phyloP scores from a whole-genome alignment of 2,888 invertebrate species.

The Neocrepidodera transversa region DNA sequence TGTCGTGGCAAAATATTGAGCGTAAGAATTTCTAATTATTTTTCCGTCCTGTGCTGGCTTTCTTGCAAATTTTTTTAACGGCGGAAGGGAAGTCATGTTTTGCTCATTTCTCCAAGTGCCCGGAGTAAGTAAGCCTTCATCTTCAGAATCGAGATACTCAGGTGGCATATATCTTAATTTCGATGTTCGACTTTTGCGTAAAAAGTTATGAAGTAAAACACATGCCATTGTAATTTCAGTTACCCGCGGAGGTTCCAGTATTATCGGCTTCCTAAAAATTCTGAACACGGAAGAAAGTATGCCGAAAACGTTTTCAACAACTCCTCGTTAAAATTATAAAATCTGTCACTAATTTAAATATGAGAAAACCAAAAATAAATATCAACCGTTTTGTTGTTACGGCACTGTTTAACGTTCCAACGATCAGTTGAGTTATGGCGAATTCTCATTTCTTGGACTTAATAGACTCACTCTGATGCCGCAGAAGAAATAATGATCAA shows the following conservation, averaged over 20 bases:
- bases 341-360: no score
- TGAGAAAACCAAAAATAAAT: no score
- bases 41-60: conserved; percentile 19
- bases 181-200: conserved; percentile 18
- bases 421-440: neutral
- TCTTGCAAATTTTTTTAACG: conserved; percentile 23
- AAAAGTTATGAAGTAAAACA: conserved; percentile 25
- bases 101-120: conserved; percentile 26
- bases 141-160: conserved; percentile 18
- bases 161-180: conserved; percentile 17
- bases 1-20: no score
- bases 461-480: conserved; percentile 11
- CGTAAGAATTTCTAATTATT: conserved; percentile 4
- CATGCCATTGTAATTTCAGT: conserved; percentile 21
- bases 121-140: conserved; percentile 10
- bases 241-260: conserved; percentile 18
- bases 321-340: no score
- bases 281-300: conserved; percentile 27
- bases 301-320: no score
- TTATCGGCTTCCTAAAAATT: conserved; percentile 16
- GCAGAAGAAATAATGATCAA: conserved; percentile 28
- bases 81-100: conserved; percentile 23
- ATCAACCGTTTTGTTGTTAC: no score
- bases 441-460: conserved; percentile 19
- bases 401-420: no score